These are phyloP conservation scores for Hyles euphorbiae DNA, from an alignment of 1,140 invertebrate species.

Conservation along the genomic window DNA sequence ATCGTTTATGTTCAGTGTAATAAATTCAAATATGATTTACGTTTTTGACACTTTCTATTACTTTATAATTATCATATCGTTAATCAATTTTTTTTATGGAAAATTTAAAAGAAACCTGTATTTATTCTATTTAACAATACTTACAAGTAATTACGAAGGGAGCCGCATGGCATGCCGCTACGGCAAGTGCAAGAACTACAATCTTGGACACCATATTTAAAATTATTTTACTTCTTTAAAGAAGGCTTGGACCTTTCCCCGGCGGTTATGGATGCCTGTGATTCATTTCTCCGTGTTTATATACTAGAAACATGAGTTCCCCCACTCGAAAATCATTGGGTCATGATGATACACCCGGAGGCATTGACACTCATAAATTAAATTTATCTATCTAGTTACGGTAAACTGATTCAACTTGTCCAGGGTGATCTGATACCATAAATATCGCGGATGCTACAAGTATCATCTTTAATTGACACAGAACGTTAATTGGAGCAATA, in stretches of 20 bases:
- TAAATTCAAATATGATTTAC: too few species aligned
- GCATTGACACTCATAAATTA: conserved; percentile 55
- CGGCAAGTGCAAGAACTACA: conserved; percentile 31
- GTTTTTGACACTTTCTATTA: too few species aligned
- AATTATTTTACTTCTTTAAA: conserved; percentile 19
- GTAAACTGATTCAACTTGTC: conserved; percentile 46
- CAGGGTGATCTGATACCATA: conserved; percentile 38
- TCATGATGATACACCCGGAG: conserved; percentile 39
- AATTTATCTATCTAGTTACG: conserved; percentile 50
- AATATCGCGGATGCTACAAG: conserved; percentile 29
- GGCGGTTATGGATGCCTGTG: conserved; percentile 47
- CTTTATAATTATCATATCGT: too few species aligned
- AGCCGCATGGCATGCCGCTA: conserved; percentile 36
- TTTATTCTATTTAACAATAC: conserved; percentile 6
- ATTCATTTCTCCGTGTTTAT: conserved; percentile 61
- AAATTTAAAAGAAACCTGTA: too few species aligned
- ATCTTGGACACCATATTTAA: conserved; percentile 43
- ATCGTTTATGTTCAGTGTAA: too few species aligned
- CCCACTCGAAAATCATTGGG: conserved; percentile 45
- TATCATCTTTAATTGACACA: conserved; percentile 21
- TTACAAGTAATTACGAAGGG: conserved; percentile 44
- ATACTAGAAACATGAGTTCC: conserved; percentile 47
- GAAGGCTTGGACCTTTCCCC: conserved; percentile 40
- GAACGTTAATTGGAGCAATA: conserved; percentile 20
- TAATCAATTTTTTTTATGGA: too few species aligned